Evolutionary conservation across 2,113 vertebrate genomes (phyloP), one percentile per base, ranked within the genome.

Genomic region (Columbina picui): DNA sequence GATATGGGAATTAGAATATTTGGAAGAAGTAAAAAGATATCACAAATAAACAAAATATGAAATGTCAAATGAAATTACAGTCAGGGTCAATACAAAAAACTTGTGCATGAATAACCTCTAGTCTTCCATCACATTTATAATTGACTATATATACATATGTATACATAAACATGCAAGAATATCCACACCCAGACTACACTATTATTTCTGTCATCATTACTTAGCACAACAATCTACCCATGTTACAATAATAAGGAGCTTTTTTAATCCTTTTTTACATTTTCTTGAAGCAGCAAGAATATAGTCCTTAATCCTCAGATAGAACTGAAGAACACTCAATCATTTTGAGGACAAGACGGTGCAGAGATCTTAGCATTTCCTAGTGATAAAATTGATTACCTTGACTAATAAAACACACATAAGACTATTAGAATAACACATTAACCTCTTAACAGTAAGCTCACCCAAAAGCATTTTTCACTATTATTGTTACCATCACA

Each of bases 401-500:
- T 70, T 49, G 34, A 29, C 32, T 38, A 61, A 86, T 78, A 60
- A 82, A 79, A 78, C 57, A 7, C 21, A 75, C 36, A 26, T 39
- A 80, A 17, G 5, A 3, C 4, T 21, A 83, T 69, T 56, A 81
- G 26, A 69, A 16, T 74, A 70, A 49, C 14, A 20, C 8, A 61
- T 22, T 47, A 70, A 4, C 10, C 17, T 38, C 83, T 84, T 74
- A 15, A 32, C 36, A 63, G 41, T 27, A 43, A 55, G 10, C 9
- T 70, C 16, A 29, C 27, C 53, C 13, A 47, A 55, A 69, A 53
- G 2, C 18, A 49, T 39, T 77, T 88, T 64, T 61, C 14, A 29
- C 12, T 38, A 2, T 56, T 41, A n/a, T 30, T 92, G 9, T 29
- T 84, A 27, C 15, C 15, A 61, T 22, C 30, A 65, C 0, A 0